Conservation (phyloP, 2,113 vertebrate species). For the Forbesichthys agassizii region DNA sequence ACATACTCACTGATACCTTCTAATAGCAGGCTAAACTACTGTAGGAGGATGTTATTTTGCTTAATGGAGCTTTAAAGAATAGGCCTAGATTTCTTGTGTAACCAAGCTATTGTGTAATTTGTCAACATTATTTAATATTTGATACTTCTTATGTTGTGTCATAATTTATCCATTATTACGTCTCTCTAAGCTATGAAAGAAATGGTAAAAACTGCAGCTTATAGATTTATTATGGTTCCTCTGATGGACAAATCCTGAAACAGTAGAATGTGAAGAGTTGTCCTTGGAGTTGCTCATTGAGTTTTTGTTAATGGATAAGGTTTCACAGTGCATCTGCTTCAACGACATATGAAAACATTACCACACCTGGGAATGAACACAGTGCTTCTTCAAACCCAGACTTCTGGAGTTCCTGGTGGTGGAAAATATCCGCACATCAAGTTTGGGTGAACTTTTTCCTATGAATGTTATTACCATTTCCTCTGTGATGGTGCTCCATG, state of each 20-base stretch:
- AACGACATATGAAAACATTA: conserved; percentile 66
- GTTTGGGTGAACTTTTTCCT: conserved; percentile 45
- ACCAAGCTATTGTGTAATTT: too few relatives aligned
- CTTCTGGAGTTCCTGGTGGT: conserved; percentile 44
- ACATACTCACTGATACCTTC: too few relatives aligned
- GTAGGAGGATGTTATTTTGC: too few relatives aligned
- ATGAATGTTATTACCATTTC: conserved; percentile 39
- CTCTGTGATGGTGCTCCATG: conserved; percentile 27
- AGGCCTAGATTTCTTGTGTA: too few relatives aligned
- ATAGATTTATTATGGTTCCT: conserved; percentile 20
- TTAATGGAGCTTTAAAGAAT: too few relatives aligned
- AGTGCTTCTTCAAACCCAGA: conserved; percentile 61
- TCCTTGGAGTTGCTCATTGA: conserved; percentile 37
- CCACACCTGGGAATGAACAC: conserved; percentile 45
- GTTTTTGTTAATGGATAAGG: conserved; percentile 58
- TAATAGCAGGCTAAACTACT: too few relatives aligned
- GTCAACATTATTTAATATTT: too few relatives aligned
- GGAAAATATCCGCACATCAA: conserved; percentile 46
- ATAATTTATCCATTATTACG: too few relatives aligned
- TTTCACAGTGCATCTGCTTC: conserved; percentile 51
- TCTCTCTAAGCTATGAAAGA: background rate
- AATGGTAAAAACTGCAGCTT: background rate
- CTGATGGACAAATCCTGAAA: background rate
- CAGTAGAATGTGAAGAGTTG: conserved; percentile 54
- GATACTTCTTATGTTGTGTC: too few relatives aligned